Conservation (phyloP, 2,113 vertebrate species). For the Zingel zingel region DNA sequence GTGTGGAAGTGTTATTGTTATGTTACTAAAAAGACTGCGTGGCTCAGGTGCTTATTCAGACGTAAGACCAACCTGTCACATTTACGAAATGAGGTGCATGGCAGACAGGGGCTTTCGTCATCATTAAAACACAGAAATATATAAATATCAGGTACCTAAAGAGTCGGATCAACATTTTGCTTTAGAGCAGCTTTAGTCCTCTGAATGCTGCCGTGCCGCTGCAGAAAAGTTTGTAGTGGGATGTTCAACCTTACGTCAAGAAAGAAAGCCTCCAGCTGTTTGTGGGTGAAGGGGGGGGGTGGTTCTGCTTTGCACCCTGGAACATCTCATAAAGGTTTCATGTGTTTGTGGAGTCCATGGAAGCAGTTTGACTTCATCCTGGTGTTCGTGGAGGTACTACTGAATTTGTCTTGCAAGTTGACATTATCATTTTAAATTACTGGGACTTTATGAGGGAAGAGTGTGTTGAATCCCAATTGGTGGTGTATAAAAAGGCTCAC, state of each 20-base stretch:
- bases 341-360: conserved; percentile 34
- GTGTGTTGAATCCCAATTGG: not conserved
- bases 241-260: conserved; percentile 49
- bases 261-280: conserved; percentile 58
- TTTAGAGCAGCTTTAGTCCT: conserved; percentile 1
- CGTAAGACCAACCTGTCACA: not conserved
- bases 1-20: not conserved
- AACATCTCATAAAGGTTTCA: conserved; percentile 61
- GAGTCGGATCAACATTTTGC: conserved; percentile 15
- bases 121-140: not conserved
- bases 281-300: conserved; percentile 38
- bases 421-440: conserved; percentile 30
- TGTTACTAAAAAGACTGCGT: not conserved
- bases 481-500: conserved; percentile 23
- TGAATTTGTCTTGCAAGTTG: conserved; percentile 19
- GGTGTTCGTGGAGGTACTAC: conserved; percentile 11
- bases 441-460: conserved; percentile 3
- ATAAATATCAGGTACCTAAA: conserved; percentile 1
- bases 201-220: conserved; percentile 1
- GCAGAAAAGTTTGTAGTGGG: conserved; percentile 32
- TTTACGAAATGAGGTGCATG: not conserved
- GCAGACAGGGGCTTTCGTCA: not conserved
- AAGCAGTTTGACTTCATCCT: conserved; percentile 21
- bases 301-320: conserved; percentile 40
- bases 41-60: not conserved